phyloP scores from a whole-genome alignment of 2,797 vertebrate genomes.

The Danio aesculapii region DNA sequence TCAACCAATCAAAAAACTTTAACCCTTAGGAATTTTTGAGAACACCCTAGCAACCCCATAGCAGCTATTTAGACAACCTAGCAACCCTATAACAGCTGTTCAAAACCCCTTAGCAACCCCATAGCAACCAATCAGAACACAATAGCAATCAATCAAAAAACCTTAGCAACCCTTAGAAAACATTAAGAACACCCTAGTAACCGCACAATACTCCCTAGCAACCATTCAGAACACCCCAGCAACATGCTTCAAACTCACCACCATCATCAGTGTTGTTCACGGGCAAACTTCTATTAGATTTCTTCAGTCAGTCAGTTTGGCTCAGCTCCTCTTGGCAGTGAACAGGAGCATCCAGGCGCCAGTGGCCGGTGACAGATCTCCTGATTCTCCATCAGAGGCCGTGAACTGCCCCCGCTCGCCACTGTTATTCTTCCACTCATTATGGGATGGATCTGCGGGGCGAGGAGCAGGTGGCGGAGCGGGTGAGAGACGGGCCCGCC shows the following conservation, averaged over 20 bases:
- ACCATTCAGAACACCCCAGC: not conserved
- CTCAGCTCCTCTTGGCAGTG: slow-evolving; percentile 12
- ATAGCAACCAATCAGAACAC: too few species aligned
- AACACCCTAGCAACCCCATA: not conserved
- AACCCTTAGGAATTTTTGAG: not conserved
- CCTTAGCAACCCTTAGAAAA: not conserved
- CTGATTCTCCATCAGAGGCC: slow-evolving; percentile 27
- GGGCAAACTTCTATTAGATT: not conserved
- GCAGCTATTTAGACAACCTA: not conserved
- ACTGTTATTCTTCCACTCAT: slow-evolving; percentile 58
- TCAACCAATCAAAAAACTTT: not conserved
- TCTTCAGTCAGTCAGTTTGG: not conserved
- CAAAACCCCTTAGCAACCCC: not conserved
- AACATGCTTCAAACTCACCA: not conserved
- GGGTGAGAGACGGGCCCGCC: slow-evolving; percentile 48
- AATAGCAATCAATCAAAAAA: too few species aligned
- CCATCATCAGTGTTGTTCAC: not conserved
- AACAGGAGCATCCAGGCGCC: slow-evolving; percentile 20
- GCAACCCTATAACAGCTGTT: not conserved
- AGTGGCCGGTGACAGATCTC: slow-evolving; percentile 21
- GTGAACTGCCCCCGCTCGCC: slow-evolving; percentile 38
- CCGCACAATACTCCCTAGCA: not conserved
- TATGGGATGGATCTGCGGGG: slow-evolving; percentile 48
- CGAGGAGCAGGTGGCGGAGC: slow-evolving; percentile 60
- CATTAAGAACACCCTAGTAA: not conserved